A percentile compares a stretch with the other conserved stretches of the same genome.
These are phyloP conservation scores for Carassius auratus DNA, from an alignment of 2,113 vertebrate genomes.

Conservation along the genomic window DNA sequence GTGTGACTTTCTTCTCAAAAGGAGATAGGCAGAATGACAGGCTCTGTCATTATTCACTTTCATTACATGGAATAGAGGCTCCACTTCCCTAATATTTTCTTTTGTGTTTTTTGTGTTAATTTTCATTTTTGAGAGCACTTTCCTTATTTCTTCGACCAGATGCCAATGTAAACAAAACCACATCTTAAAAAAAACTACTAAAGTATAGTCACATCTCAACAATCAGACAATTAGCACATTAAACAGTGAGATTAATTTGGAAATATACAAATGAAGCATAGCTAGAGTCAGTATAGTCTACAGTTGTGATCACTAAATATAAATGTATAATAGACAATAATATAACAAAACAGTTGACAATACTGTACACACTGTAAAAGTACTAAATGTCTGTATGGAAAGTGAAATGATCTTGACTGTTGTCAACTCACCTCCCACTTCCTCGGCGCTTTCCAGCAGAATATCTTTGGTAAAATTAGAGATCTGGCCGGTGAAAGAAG, in stretches of 20 bases:
- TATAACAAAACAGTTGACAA: too few relatives aligned
- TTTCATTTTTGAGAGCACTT: background rate
- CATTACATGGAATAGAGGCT: background rate
- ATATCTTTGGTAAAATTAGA: conserved; percentile 97
- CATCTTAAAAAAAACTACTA: background rate
- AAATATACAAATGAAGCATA: background rate
- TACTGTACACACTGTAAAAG: too few relatives aligned
- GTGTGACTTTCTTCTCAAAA: background rate
- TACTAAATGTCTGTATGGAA: too few relatives aligned
- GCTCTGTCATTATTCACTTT: background rate
- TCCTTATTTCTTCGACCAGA: background rate
- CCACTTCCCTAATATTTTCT: background rate
- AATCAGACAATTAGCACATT: background rate
- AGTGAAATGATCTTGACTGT: background rate
- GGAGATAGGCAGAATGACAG: background rate
- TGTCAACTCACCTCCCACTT: conserved; percentile 82
- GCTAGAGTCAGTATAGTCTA: background rate
- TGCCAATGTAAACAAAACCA: background rate
- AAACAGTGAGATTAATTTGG: background rate
- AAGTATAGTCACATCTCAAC: background rate
- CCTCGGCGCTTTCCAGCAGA: conserved; percentile 89
- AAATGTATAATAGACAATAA: background rate
- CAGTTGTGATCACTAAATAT: background rate
- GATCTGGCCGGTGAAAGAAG: conserved; percentile 90
- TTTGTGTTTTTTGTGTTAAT: background rate